A percentile compares a stretch with the other conserved stretches of the same genome.
Conservation (phyloP, 2,113 vertebrate genomes). For the Engraulis encrasicolus region DNA sequence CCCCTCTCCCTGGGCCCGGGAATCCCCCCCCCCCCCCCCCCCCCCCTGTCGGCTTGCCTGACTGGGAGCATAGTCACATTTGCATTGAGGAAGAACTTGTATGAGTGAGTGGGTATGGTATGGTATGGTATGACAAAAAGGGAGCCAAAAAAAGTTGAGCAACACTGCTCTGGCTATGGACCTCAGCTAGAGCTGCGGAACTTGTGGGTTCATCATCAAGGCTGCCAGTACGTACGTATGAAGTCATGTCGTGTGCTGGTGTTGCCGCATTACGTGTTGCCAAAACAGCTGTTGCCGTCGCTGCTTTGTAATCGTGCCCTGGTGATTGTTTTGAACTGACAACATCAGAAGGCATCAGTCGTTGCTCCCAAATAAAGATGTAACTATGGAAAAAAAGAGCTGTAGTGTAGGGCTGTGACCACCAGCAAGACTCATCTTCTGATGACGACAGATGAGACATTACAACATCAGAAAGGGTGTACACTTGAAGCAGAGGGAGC, state of each 20-base stretch:
- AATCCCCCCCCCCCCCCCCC: too few species aligned
- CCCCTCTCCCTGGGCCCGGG: too few species aligned
- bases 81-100: too few species aligned
- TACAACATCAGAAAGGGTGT: neutral
- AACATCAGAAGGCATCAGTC: neutral
- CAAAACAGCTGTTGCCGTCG: neutral
- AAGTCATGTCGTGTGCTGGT: neutral
- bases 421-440: neutral
- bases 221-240: neutral
- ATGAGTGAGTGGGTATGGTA: too few species aligned
- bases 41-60: too few species aligned
- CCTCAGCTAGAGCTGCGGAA: too few species aligned
- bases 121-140: too few species aligned
- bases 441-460: too few species aligned
- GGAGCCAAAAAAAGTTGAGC: too few species aligned
- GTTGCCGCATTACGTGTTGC: neutral
- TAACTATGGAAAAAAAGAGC: neutral
- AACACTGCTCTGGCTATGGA: too few species aligned
- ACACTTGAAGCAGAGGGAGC: too few species aligned
- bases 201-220: neutral
- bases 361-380: neutral
- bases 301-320: neutral
- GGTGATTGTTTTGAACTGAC: neutral
- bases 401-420: neutral
- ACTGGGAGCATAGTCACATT: too few species aligned